Conservation (phyloP, 2,888 invertebrate species). For the Sphecodes monilicornis region DNA sequence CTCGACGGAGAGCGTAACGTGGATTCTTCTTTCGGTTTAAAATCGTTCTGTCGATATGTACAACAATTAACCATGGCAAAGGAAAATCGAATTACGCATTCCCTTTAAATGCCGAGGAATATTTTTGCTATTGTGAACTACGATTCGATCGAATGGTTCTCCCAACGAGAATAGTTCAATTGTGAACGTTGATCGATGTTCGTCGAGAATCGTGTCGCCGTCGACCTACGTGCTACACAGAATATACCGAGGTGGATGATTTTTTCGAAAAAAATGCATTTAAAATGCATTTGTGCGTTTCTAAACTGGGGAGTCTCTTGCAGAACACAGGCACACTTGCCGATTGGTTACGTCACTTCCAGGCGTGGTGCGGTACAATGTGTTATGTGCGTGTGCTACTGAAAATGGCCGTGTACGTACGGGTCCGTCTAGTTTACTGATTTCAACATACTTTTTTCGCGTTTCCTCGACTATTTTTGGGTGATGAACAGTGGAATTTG, state of each 20-base stretch:
- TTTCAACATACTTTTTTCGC: conserved; percentile 47
- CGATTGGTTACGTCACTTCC: conserved; percentile 83
- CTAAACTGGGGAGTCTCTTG: conserved; percentile 47
- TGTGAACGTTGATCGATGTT: background rate
- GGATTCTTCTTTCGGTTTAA: background rate
- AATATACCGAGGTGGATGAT: background rate
- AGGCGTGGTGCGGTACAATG: conserved; percentile 81
- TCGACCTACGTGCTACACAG: conserved; percentile 7
- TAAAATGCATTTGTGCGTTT: conserved; percentile 29
- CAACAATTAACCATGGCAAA: background rate
- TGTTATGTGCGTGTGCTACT: conserved; percentile 76
- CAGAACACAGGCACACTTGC: conserved; percentile 61
- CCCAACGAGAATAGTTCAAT: background rate
- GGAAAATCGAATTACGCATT: background rate
- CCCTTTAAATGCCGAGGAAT: background rate
- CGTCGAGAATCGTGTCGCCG: background rate
- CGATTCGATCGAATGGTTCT: conserved; percentile 2
- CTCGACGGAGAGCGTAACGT: background rate
- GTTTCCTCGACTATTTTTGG: conserved; percentile 23
- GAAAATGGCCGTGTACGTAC: conserved; percentile 81
- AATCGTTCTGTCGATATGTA: background rate
- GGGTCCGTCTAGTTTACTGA: conserved; percentile 65
- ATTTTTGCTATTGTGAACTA: background rate
- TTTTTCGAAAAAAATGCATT: conserved; percentile 19
- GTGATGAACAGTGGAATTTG: conserved; percentile 24